Conservation (phyloP, 2,113 vertebrate genomes). For the Loxodonta africana region DNA sequence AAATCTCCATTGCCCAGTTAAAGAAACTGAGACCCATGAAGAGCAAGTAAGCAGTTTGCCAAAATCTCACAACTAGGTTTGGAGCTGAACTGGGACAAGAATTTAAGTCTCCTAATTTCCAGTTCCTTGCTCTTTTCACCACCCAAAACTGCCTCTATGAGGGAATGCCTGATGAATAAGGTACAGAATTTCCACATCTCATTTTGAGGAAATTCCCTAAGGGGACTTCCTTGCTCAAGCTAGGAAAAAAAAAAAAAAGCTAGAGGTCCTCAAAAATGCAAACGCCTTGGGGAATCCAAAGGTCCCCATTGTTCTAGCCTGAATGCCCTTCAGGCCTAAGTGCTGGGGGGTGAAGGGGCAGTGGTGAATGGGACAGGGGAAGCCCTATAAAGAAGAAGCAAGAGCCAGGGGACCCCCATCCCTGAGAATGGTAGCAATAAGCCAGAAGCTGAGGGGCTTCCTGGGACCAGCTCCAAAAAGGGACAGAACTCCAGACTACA, state of each 20-base stretch:
- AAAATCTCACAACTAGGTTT: background rate
- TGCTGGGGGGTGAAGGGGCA: background rate
- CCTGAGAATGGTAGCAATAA: background rate
- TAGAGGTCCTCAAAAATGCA: background rate
- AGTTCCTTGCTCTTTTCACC: background rate
- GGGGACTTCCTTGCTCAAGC: background rate
- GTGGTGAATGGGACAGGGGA: background rate
- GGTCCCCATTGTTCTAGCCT: background rate
- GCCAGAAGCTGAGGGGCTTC: slow-evolving; percentile 27
- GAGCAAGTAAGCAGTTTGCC: background rate
- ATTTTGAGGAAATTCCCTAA: slow-evolving; percentile 50
- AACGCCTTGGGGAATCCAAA: background rate
- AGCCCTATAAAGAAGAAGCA: background rate
- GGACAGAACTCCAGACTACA: background rate
- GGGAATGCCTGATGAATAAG: slow-evolving; percentile 29
- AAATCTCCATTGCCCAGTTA: background rate
- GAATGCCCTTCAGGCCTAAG: background rate
- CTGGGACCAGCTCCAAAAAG: background rate
- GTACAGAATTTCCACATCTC: slow-evolving; percentile 44
- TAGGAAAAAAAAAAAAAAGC: background rate
- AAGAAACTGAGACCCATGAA: slow-evolving; percentile 25
- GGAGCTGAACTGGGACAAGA: background rate
- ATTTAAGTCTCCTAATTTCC: background rate
- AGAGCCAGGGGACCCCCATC: background rate
- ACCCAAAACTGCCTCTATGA: background rate